Evolutionary conservation across 2,888 invertebrate genomes (phyloP).

Genomic region (Cosmorhoe ocellata): DNA sequence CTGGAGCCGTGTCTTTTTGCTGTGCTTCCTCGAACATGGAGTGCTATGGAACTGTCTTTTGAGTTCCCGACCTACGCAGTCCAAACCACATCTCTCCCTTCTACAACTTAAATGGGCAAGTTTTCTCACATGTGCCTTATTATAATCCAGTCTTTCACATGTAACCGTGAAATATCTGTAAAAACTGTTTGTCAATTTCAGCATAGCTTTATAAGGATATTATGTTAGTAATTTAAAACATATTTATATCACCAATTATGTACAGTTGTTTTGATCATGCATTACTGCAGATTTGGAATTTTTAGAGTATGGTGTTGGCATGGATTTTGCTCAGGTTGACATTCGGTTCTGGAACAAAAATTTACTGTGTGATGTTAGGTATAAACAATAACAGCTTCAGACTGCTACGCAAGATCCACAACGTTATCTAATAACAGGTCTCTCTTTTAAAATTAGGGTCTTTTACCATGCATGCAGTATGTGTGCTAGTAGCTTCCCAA

Average conservation of each 20-base stretch:
- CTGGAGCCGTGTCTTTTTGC: slow-evolving; percentile 47
- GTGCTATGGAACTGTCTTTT: slow-evolving; percentile 38
- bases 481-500: no score
- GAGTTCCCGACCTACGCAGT: slow-evolving; percentile 24
- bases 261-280: slow-evolving; percentile 43
- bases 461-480: no score
- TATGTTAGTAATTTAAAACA: slow-evolving; percentile 50
- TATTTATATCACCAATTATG: slow-evolving; percentile 46
- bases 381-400: no score
- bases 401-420: no score
- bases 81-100: slow-evolving; percentile 53
- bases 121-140: slow-evolving; percentile 53
- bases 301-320: slow-evolving; percentile 47
- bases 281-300: slow-evolving; percentile 42
- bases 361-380: not conserved
- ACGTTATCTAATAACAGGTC: no score
- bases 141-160: slow-evolving; percentile 50
- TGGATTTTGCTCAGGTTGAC: slow-evolving; percentile 69
- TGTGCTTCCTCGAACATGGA: slow-evolving; percentile 44
- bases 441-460: no score
- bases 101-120: slow-evolving; percentile 53
- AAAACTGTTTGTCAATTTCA: slow-evolving; percentile 76
- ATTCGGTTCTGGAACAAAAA: slow-evolving; percentile 63
- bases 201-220: slow-evolving; percentile 78
- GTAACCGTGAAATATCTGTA: slow-evolving; percentile 69